Conservation (phyloP, 2,113 vertebrate species). For the Seriola aureovittata region DNA sequence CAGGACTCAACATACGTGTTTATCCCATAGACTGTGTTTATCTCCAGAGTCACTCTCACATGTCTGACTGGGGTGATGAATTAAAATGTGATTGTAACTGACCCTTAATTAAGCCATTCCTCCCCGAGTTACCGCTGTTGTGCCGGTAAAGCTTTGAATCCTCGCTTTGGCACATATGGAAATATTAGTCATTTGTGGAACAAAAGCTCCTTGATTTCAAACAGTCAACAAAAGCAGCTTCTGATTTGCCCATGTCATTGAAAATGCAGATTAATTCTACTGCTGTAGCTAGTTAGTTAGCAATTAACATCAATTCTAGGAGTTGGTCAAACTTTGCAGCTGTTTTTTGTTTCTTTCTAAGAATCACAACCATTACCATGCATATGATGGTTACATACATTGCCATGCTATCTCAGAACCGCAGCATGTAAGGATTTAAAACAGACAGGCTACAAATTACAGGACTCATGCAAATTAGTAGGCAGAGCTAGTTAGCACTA, state of each 20-base stretch:
- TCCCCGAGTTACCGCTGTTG: background rate
- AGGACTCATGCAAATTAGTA: background rate
- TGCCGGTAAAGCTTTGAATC: background rate
- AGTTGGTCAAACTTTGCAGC: too few relatives aligned
- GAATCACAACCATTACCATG: too few relatives aligned
- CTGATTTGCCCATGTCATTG: background rate
- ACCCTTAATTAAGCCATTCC: background rate
- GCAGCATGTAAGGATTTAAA: background rate
- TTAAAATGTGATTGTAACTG: background rate
- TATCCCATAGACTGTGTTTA: background rate
- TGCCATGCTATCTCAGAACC: too few relatives aligned
- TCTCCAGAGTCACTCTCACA: background rate
- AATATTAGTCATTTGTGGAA: background rate
- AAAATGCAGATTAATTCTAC: background rate
- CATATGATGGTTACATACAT: too few relatives aligned
- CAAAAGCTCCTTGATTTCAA: background rate
- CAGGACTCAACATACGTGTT: background rate
- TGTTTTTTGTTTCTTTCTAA: too few relatives aligned
- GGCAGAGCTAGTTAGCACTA: background rate
- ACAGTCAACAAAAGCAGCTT: background rate
- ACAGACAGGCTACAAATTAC: background rate
- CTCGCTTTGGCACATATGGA: background rate
- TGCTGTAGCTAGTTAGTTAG: too few relatives aligned
- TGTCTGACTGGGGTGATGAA: background rate
- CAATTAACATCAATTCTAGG: background rate